Base-by-base conservation (phyloP, 2,113 vertebrate species). In the Nymphicus hollandicus region DNA sequence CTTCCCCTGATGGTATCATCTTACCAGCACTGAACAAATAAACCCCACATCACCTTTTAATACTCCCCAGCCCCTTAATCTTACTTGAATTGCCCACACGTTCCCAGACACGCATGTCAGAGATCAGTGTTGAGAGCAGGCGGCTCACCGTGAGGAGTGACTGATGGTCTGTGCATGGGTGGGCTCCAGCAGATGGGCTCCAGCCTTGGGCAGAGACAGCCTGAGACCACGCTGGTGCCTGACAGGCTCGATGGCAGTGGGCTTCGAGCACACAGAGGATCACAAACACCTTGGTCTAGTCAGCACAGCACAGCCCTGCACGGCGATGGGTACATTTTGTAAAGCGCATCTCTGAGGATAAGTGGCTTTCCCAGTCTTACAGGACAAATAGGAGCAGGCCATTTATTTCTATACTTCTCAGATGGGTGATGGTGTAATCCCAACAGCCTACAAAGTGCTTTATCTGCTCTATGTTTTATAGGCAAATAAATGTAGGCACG, bases 81-180 rank as follows among this genome's bases (percentile, higher is more conserved):
- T 47, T 4, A 1, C 41, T 20, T 11, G 60, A 3, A 7, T 2
- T 12, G n/a, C 55, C 52, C n/a, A 28, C 17, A 1, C 0, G 6
- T 47, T 35, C 41, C 0, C 0, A 35, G 52, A 28, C 13, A 2
- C 1, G 0, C 0, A 2, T 2, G 2, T 2, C 1, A 29, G 50
- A 3, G 24, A 5, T 4, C 11, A 3, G 4, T 3, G 1, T 0
- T 0, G 24, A 9, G 47, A 8, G 24, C 0, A 1, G 20, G 29
- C 0, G 0, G 49, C 63, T 49, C 3, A 1, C 29, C 1, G 2
- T 5, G 69, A 17, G 5, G 39, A 2, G 1, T 1, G 16, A 27
- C 70, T 7, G 3, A 13, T 1, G 1, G 8, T 7, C 41, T 1
- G 0, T 4, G 11, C 1, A 0, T 11, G 56, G 6, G 7, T 1